Percentiles rank a stretch among this genome's conserved stretches.
Evolutionary conservation across 2,113 vertebrate genomes (phyloP).

Genomic region (Oryzias celebensis): DNA sequence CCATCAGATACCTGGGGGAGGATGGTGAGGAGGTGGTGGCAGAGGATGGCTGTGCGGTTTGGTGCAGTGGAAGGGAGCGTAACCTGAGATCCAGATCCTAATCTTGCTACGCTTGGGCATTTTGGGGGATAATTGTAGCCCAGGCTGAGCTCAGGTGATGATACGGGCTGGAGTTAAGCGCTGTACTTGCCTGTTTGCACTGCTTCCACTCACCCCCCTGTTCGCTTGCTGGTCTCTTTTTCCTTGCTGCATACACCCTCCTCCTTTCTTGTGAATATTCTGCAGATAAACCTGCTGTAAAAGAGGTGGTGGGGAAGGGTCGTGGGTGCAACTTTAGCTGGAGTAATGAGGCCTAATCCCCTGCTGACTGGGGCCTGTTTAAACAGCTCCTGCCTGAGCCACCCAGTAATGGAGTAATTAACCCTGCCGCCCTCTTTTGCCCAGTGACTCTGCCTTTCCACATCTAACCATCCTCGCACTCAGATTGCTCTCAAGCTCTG

Average conservation of each 20-base stretch:
- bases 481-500: slow-evolving; percentile 14
- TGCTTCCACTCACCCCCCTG: slow-evolving; percentile 40
- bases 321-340: slow-evolving; percentile 91
- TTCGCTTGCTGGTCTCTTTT: slow-evolving; percentile 37
- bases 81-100: slow-evolving; percentile 77
- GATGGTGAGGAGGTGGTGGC: slow-evolving; percentile 43
- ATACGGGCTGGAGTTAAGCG: slow-evolving; percentile 70
- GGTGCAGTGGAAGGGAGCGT: slow-evolving; percentile 61
- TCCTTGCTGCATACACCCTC: slow-evolving; percentile 24
- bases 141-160: slow-evolving; percentile 72
- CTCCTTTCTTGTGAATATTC: slow-evolving; percentile 82
- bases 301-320: slow-evolving; percentile 80
- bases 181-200: slow-evolving; percentile 50
- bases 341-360: slow-evolving; percentile 99
- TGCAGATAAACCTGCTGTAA: slow-evolving; percentile 78
- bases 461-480: neutral
- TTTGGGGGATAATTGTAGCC: slow-evolving; percentile 81
- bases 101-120: slow-evolving; percentile 72
- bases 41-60: slow-evolving; percentile 43
- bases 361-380: slow-evolving; percentile 86
- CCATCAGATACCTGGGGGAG: slow-evolving; percentile 77
- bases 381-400: slow-evolving; percentile 88
- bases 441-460: slow-evolving; percentile 43
- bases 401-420: slow-evolving; percentile 99
- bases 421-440: slow-evolving; percentile 83